Conservation (phyloP, 2,888 invertebrate species). For the Diarsia rubi region DNA sequence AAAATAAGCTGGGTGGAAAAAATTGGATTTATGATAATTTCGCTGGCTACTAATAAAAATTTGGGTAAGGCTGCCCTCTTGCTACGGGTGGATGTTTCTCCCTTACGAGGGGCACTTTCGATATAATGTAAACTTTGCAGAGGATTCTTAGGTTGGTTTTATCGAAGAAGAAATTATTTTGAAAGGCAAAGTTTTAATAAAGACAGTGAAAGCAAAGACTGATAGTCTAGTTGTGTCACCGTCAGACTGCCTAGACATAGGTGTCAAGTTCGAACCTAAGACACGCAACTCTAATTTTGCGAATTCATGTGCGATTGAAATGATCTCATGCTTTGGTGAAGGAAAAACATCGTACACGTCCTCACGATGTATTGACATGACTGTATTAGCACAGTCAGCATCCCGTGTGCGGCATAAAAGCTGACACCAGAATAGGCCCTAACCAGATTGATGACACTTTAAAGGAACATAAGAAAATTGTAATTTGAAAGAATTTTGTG, state of each 20-base stretch:
- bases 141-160: slow-evolving; percentile 2
- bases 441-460: neutral
- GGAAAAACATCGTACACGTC: no score
- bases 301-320: no score
- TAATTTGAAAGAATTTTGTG: neutral
- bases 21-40: slow-evolving; percentile 69
- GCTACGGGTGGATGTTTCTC: slow-evolving; percentile 56
- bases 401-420: no score
- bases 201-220: neutral
- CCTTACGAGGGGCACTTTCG: slow-evolving; percentile 46
- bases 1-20: slow-evolving; percentile 67
- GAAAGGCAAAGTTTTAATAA: neutral
- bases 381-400: no score
- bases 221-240: no score
- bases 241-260: no score
- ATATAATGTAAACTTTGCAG: slow-evolving; percentile 42
- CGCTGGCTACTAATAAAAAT: slow-evolving; percentile 63
- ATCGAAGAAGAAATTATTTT: neutral
- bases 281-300: no score
- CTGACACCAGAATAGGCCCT: neutral
- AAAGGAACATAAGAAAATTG: neutral
- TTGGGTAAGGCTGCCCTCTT: slow-evolving; percentile 56
- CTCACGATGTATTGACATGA: no score
- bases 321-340: no score
- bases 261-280: no score